Evolutionary conservation across 1,140 invertebrate species (phyloP), one percentile per base, ranked within the genome.

Genomic region (Pantala flavescens): DNA sequence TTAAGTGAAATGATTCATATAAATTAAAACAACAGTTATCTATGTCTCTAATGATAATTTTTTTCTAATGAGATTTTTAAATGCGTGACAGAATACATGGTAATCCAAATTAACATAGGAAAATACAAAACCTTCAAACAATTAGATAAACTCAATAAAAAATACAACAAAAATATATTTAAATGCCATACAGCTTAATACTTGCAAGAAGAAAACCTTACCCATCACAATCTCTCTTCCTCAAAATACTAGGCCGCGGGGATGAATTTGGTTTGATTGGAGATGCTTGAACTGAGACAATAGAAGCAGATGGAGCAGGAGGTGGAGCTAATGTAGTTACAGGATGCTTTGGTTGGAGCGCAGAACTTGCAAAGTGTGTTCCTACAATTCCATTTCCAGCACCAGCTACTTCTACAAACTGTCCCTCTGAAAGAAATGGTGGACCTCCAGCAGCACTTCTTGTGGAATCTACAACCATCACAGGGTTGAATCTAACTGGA

Each of bases 181-280:
- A 5, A 9, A 36, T 36, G 28, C 9, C 28, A 2, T 36, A 9
- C 28, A 5, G 28, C 28, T 36, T 36, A 36, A 36, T 5, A 36
- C 3, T 36, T 36, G 28, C 9, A 5, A 16, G 49, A 63, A 14
- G n/a, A 63, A 63, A 19, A 16, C 14, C 81, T 81, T 78, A 85
- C 85, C 82, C 82, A 75, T 89, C 88, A 78, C 85, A 83, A 77
- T 89, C 88, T 73, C 89, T 81, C 80, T 90, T 90, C 74, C 89
- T 82, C 24, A 90, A 81, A 79, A 91, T 90, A 78, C 87, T 89
- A 63, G 89, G 89, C 78, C 89, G 80, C 7, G 89, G 89, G 43
- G 89, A 90, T 23, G 88, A 85, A 77, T 87, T 88, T 12, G 86
- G 84, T 80, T 88, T 89, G 43, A 81, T 79, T 21, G 77, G 73